A percentile compares a stretch with the other conserved stretches of the same genome.
phyloP scores from a whole-genome alignment of 37 sponge, comb jelly and placozoan species.

The Amphimedon queenslandica region DNA sequence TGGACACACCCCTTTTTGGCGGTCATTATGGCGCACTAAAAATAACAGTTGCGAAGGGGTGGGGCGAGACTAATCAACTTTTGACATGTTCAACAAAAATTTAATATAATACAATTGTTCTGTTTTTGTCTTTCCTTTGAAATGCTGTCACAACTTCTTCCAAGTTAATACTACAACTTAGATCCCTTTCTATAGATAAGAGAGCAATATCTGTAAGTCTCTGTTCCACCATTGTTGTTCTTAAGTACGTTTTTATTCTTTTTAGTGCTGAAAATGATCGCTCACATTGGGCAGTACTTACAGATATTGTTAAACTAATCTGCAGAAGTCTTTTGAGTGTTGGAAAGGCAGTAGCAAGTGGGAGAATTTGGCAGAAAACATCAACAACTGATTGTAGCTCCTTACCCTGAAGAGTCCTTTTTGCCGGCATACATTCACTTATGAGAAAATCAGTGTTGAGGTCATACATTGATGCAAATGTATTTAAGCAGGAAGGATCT shows the following conservation, averaged over 20 bases:
- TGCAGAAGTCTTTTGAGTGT: neutral
- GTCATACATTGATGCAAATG: conserved; percentile 2
- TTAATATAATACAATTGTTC: no score
- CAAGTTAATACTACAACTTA: neutral
- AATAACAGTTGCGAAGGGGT: no score
- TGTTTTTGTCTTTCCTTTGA: neutral
- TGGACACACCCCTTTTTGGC: no score
- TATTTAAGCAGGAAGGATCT: neutral
- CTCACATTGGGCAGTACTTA: conserved; percentile 39
- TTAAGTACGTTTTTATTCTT: conserved; percentile 32
- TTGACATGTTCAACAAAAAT: no score
- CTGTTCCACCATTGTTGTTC: conserved; percentile 38
- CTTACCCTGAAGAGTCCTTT: conserved; percentile 1
- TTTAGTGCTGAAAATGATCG: conserved; percentile 45
- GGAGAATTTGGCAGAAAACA: conserved; percentile 4
- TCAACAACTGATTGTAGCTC: conserved; percentile 1
- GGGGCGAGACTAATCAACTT: no score
- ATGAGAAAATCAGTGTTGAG: neutral
- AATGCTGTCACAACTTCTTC: conserved; percentile 4
- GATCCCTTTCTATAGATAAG: conserved; percentile 23
- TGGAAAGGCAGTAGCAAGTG: conserved; percentile 12
- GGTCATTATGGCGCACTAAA: no score
- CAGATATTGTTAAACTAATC: conserved; percentile 16
- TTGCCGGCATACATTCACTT: conserved; percentile 8
- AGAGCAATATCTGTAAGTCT: conserved; percentile 35